Percentiles rank a stretch among this genome's conserved stretches.
phyloP scores from a whole-genome alignment of 92 coral and sea anemone species.

The Nematostella vectensis region DNA sequence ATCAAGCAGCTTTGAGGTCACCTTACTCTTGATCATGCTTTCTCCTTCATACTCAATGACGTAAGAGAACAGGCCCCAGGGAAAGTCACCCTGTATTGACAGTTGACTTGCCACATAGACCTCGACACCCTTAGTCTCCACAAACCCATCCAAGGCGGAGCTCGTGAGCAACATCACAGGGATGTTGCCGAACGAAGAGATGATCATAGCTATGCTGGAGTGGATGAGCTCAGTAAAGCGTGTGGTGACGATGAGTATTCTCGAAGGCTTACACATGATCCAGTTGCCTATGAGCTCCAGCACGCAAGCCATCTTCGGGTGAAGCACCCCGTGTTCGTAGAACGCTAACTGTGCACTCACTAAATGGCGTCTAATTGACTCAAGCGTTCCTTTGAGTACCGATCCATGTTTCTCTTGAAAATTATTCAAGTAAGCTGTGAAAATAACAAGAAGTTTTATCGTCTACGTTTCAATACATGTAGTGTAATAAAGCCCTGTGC shows the following conservation, averaged over 20 bases:
- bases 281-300: conserved; percentile 22
- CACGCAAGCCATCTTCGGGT: conserved; percentile 67
- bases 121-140: conserved; percentile 1
- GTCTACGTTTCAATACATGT: no score
- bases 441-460: no score
- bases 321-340: conserved; percentile 49
- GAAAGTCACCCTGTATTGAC: conserved; percentile 46
- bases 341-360: conserved; percentile 57
- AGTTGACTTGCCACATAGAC: conserved; percentile 16
- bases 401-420: conserved; percentile 47
- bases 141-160: background rate
- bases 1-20: no score
- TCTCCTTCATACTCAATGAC: conserved; percentile 66
- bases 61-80: conserved; percentile 54
- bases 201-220: conserved; percentile 10
- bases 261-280: background rate
- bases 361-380: conserved; percentile 51
- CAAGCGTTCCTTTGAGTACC: conserved; percentile 52
- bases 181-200: conserved; percentile 21
- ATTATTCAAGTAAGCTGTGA: conserved; percentile 57
- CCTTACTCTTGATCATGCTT: no score
- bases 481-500: no score
- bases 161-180: conserved; percentile 1
- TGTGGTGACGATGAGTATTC: conserved; percentile 18
- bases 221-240: conserved; percentile 17